Base-by-base conservation (phyloP, 1,140 invertebrate genomes). In the Delia radicum region DNA sequence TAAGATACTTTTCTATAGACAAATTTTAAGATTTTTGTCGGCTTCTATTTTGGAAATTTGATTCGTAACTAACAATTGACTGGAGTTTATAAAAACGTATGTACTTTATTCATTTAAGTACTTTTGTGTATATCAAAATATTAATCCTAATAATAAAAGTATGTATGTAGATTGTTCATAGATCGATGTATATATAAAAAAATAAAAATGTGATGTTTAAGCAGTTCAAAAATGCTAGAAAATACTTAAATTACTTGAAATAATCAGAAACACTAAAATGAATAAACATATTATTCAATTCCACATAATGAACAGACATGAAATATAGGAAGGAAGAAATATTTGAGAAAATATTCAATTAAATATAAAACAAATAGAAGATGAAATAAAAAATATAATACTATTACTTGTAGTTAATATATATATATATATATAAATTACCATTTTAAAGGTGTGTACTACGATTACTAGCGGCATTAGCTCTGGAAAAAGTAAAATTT, bases 361-460 rank as follows among this genome's bases (percentile, higher is more conserved):
- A 69, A 24, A 33, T 18, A 7, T 8, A 55, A 24, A 55, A 24
- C 6, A 13, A 7, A 8, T 21, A 67, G 24, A 29, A 21, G 18
- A 15, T 37, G n/a, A 42, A 46, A 6, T 18, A 18, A 46, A 79
- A 69, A 69, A 69, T 69, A 24, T 12, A 33, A 37, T 18, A 33
- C n/a, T 33, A 55, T 21, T 55, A 55, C 48, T 55, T 55, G 10
- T 55, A 18, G 48, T 24, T 55, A 55, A 55, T 55, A 21, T 8
- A 42, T 18, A 18, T 8, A 55, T 21, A 21, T 69, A 69, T 6
- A 21, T 7, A 21, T 21, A 33, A 33, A 73, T 85, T 85, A 85
- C 84, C 84, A 85, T 83, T 84, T 85, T 12, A 85, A 73, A 3
- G 84, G 84, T 31, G 84, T 31, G 84, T 85, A 61, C 75, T 80